Evolutionary conservation across 92 coral and sea anemone species (phyloP), one percentile per base, ranked within the genome.

Genomic region (Zoanthus gigantus): DNA sequence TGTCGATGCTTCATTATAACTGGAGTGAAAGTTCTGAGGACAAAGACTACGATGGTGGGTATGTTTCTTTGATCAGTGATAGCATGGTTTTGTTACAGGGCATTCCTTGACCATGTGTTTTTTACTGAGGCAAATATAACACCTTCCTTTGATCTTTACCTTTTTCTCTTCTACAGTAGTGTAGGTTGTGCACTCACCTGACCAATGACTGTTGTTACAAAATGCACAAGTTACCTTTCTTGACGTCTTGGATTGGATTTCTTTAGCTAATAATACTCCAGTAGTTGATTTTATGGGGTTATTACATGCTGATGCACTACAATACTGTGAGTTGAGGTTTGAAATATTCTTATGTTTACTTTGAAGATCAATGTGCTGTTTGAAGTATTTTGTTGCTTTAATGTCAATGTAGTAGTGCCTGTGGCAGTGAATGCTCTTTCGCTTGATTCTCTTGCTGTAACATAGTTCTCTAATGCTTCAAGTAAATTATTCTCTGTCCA

Each of bases 121-220:
- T 85, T 10, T 71, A 73, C 77, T 85, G 12, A 85, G 82, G 72
- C 89, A 89, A 54, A 83, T 89, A 58, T 83, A 89, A 83, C 89
- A 89, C 18, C 73, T 71, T 68, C 92, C 89, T 83, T 76, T 89
- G 42, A 89, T 83, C 56, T 76, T 89, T 84, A 79, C 89, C 54
- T 89, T 89, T 63, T 85, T 84, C 28, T 72, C 89, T 84, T 78
- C 16, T 77, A 88, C 91, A 42, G 89, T 88, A 34, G 73, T 18
- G 75, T 69, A 88, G 78, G 37, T 58, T 60, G 52, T 71, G 52
- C 91, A 88, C 88, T 87, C 72, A 15, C 66, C 87, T 15, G 47
- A 52, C 74, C 78, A 82, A 75, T 78, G 84, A 56, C 66, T 48
- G 71, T 78, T 71, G 11, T 48, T 48, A 34, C 88, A 83, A n/a